Evolutionary conservation across 2,888 invertebrate genomes (phyloP).

Genomic region (Gortyna flavago): DNA sequence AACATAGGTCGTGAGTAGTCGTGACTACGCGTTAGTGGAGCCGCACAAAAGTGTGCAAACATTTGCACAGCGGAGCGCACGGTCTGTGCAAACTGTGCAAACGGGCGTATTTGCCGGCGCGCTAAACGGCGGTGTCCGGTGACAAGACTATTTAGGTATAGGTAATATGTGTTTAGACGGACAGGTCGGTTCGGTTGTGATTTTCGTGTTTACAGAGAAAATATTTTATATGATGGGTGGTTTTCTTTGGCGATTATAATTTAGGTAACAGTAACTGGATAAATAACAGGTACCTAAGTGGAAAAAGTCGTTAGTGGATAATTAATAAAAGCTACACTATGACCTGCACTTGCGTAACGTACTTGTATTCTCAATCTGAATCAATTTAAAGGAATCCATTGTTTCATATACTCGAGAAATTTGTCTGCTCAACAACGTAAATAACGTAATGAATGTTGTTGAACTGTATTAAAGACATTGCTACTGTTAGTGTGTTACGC

Average conservation of each 20-base stretch:
- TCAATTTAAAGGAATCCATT: too few species aligned
- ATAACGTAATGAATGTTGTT: background rate
- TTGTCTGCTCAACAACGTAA: too few species aligned
- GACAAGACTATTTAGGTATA: conserved; percentile 47
- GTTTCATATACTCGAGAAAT: too few species aligned
- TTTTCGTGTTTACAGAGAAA: conserved; percentile 26
- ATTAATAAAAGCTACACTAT: background rate
- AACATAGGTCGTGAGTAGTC: conserved; percentile 27
- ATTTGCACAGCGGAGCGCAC: conserved; percentile 50
- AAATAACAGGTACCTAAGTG: background rate
- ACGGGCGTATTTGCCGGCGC: conserved; percentile 51
- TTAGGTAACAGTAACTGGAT: background rate
- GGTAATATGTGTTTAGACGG: conserved; percentile 46
- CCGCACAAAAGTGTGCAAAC: conserved; percentile 57
- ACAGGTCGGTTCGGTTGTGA: background rate
- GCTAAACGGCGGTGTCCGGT: conserved; percentile 59
- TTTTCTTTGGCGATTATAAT: background rate
- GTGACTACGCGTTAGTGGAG: conserved; percentile 36
- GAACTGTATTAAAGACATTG: background rate
- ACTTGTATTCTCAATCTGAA: background rate
- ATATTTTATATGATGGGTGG: background rate
- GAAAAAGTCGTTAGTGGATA: background rate
- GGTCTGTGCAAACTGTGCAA: conserved; percentile 52
- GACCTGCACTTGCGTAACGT: background rate
- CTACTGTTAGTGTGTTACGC: too few species aligned